Base-by-base conservation (phyloP, 1,140 invertebrate species). In the Hirudo medicinalis region DNA sequence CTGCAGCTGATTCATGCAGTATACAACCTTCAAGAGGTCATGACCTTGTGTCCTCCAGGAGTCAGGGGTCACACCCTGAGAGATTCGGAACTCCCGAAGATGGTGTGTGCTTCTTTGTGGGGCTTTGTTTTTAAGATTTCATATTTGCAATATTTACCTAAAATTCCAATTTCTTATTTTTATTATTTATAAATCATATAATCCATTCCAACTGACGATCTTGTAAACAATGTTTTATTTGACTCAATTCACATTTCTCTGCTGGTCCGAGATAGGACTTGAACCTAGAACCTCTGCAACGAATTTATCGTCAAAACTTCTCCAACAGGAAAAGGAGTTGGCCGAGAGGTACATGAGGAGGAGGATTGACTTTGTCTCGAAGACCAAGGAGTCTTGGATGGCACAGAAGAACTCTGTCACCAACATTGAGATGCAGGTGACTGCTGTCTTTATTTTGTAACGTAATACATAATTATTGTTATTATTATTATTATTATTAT, bases 1-100 rank as follows among this genome's bases (percentile, higher is more conserved):
- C 78, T 87, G 15, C 86, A 87, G 74, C 83, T 86, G 75, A 85
- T 90, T 36, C 89, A 91, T 80, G 85, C 88, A 0, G 78, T 88
- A 68, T 83, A 88, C 75, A 91, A 91, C 79, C 79, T 90, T 32
- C 77, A 83, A 13, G 84, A 88, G 78, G 82, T 77, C 69, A 78
- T 77, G 66, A 75, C 55, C 69, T 76, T 73, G 55, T 77, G 77
- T 73, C 54, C 15, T 13, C 76, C 77, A 29, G 72, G 69, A 8
- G 79, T 77, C 9, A 78, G 86, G 8, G 76, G 81, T 11, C 84
- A 81, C 20, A 87, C 86, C 13, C 79, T 87, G 3, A 76, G 84
- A 53, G 87, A 87, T 76, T 76, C 76, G 36, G 77, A 76, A 4
- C 81, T 88, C 20, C 76, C 75, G 71, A 72, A 83, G 40, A 84